phyloP scores from a whole-genome alignment of 2,113 vertebrate genomes.

The Pseudorectes ferrugineus region DNA sequence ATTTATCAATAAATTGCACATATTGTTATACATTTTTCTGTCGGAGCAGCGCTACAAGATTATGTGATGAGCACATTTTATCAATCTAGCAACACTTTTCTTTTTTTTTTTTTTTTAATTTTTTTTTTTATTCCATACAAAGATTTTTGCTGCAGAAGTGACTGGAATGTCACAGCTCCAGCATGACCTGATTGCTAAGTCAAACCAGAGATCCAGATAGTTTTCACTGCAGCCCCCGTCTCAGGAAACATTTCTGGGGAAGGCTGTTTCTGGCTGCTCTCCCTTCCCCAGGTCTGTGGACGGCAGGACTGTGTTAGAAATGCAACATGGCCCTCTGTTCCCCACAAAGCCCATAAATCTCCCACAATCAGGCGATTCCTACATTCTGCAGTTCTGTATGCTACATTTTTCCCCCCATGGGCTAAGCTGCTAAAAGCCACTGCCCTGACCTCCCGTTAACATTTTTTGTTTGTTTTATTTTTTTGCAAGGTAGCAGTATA shows the following conservation, averaged over 20 bases:
- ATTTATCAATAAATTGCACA: slow-evolving; percentile 67
- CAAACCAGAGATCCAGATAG: not conserved
- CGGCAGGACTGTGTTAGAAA: not conserved
- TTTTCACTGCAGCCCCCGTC: not conserved
- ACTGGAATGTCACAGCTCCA: slow-evolving; percentile 25
- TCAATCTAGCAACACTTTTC: not conserved
- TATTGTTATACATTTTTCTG: slow-evolving; percentile 65
- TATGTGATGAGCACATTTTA: slow-evolving; percentile 59
- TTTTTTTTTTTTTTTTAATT: not conserved
- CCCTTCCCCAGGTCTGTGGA: not conserved
- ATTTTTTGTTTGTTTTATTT: not conserved
- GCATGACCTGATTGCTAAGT: not conserved
- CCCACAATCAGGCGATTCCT: not conserved
- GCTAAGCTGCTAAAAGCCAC: not conserved
- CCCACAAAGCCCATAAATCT: slow-evolving; percentile 51
- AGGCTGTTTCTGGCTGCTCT: not conserved
- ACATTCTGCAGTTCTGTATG: not conserved
- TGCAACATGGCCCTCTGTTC: not conserved
- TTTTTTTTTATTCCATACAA: not conserved
- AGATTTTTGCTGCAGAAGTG: slow-evolving; percentile 32
- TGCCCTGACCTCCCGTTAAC: not conserved
- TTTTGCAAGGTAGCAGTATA: not conserved
- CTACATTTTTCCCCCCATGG: not conserved
- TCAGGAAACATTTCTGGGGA: not conserved
- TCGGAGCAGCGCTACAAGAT: not conserved